Conservation (phyloP, 2,888 invertebrate genomes). For the Cheilosia vernalis region DNA sequence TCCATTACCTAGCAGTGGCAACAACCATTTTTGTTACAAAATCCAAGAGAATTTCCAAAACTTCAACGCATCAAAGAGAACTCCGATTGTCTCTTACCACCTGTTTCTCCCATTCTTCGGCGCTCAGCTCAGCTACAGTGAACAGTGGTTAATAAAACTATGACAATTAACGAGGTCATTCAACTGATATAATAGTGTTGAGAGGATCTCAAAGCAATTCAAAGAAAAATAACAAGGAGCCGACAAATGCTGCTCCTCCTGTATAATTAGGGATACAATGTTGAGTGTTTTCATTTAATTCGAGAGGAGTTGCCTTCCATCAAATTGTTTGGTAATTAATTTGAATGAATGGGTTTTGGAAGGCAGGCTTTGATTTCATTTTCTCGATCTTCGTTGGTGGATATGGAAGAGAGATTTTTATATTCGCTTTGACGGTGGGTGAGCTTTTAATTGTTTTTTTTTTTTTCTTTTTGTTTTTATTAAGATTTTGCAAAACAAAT, state of each 20-base stretch:
- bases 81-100: slow-evolving; percentile 2
- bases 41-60: slow-evolving; percentile 4
- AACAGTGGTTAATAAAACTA: slow-evolving; percentile 53
- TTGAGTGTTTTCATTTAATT: slow-evolving; percentile 1
- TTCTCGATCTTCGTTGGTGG: not conserved
- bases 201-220: slow-evolving; percentile 14
- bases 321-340: slow-evolving; percentile 35
- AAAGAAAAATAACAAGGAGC: slow-evolving; percentile 15
- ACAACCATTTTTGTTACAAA: not conserved
- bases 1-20: not conserved
- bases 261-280: slow-evolving; percentile 18
- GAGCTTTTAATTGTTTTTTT: slow-evolving; percentile 2
- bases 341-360: not conserved
- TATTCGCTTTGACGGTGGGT: not conserved
- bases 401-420: not conserved
- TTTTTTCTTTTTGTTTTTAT: not conserved
- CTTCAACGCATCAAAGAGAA: slow-evolving; percentile 2
- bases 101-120: slow-evolving; percentile 27
- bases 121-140: slow-evolving; percentile 43
- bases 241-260: not conserved
- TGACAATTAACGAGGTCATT: slow-evolving; percentile 75
- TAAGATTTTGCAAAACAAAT: not conserved
- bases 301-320: slow-evolving; percentile 18
- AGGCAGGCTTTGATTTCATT: not conserved
- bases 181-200: slow-evolving; percentile 61